Evolutionary conservation across 2,797 vertebrate genomes (phyloP).

Genomic region (Labeo calbasu): DNA sequence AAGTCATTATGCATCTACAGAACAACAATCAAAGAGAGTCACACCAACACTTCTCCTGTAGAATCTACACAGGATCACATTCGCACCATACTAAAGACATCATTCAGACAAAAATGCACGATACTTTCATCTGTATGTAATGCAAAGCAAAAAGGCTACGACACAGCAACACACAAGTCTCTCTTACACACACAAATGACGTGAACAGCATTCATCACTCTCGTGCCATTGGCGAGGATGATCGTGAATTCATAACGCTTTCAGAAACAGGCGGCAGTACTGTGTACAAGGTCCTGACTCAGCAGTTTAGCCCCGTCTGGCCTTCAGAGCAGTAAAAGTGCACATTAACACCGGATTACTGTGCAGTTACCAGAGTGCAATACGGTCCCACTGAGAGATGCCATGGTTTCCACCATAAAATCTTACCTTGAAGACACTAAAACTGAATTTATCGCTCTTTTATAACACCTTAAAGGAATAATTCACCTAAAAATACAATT

Average conservation of each 20-base stretch:
- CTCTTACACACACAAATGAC: slow-evolving; percentile 4
- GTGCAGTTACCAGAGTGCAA: not conserved
- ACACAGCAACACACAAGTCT: not conserved
- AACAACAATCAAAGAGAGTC: not conserved
- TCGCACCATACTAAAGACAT: not conserved
- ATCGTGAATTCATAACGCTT: slow-evolving; percentile 28
- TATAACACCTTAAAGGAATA: not conserved
- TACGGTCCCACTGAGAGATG: not conserved
- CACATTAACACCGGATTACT: slow-evolving; percentile 28
- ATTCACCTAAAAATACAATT: not conserved
- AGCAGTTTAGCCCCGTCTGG: slow-evolving; percentile 19
- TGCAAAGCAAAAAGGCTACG: not conserved
- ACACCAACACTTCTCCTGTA: not conserved
- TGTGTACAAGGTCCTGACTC: slow-evolving; percentile 21
- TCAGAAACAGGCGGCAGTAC: not conserved
- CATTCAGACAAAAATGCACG: not conserved
- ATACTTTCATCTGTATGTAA: not conserved
- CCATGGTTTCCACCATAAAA: slow-evolving; percentile 8
- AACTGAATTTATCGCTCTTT: not conserved
- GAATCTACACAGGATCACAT: not conserved
- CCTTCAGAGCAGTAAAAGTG: slow-evolving; percentile 19
- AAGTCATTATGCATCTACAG: slow-evolving; percentile 19
- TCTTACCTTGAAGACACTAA: not conserved
- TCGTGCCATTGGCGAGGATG: not conserved
- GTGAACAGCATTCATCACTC: not conserved